phyloP scores from a whole-genome alignment of 2,113 vertebrate genomes.

The Pterocles gutturalis region DNA sequence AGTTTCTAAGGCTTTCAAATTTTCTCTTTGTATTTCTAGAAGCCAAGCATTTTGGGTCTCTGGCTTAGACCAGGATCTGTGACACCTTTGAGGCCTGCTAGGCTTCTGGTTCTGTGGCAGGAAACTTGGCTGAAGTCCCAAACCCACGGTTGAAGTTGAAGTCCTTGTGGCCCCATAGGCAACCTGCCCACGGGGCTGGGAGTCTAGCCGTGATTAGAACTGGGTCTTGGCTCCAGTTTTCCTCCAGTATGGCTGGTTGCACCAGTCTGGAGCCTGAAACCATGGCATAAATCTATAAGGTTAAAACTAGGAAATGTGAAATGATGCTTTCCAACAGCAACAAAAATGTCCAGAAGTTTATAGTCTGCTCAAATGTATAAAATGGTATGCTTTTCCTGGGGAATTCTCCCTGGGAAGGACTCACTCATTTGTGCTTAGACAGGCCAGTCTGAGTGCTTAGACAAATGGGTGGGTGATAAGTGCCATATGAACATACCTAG shows the following conservation, averaged over 20 bases:
- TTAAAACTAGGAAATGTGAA: constrained; percentile 3
- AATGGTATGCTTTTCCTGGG: background rate
- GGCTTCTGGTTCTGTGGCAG: background rate
- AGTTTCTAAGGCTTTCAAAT: background rate
- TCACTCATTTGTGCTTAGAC: background rate
- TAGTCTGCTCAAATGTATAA: background rate
- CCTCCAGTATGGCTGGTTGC: background rate
- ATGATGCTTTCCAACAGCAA: constrained; percentile 11
- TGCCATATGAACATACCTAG: background rate
- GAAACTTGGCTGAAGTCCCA: background rate
- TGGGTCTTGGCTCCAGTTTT: background rate
- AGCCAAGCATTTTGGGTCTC: background rate
- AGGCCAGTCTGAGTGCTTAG: background rate
- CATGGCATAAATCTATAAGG: background rate
- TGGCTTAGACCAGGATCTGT: background rate
- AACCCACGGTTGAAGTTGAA: background rate
- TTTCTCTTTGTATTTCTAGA: background rate
- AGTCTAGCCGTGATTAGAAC: background rate
- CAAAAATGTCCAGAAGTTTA: background rate
- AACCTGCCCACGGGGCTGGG: background rate
- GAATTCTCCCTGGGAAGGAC: background rate
- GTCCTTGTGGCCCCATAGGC: background rate
- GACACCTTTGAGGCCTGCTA: background rate
- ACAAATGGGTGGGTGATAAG: background rate
- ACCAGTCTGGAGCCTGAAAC: constrained; percentile 18